Conservation (phyloP, 2,113 vertebrate genomes). For the Spea bombifrons region DNA sequence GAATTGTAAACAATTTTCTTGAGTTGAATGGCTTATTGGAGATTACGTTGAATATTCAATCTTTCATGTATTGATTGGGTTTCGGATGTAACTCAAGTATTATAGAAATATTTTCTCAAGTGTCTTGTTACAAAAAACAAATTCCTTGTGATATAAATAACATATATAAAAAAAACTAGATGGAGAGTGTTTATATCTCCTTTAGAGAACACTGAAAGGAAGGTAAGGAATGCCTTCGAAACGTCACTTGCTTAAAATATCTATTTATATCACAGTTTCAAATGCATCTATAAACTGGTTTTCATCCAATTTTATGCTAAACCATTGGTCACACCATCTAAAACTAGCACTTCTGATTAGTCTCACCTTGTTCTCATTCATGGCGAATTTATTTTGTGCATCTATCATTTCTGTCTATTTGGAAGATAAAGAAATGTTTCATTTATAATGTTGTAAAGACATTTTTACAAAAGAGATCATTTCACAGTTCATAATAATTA, state of each 20-base stretch:
- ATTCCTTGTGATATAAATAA: constrained; percentile 19
- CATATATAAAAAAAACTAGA: constrained; percentile 1
- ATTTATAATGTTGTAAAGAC: neutral
- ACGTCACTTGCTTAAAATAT: neutral
- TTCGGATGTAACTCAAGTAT: neutral
- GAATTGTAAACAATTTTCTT: constrained; percentile 34
- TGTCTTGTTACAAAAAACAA: neutral
- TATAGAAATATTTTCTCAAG: constrained; percentile 21
- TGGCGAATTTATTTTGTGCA: too few relatives aligned
- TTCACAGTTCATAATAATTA: too few relatives aligned
- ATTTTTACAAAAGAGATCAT: too few relatives aligned
- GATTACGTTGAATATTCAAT: constrained; percentile 45
- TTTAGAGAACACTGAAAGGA: neutral
- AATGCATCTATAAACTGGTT: neutral
- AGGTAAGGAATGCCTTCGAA: constrained; percentile 1
- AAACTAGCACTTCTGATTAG: neutral
- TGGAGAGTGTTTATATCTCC: neutral
- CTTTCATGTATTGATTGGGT: constrained; percentile 33
- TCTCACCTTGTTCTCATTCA: neutral
- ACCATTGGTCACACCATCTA: neutral
- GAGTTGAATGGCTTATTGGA: constrained; percentile 29
- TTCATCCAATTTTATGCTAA: neutral
- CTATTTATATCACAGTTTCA: neutral
- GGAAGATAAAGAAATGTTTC: neutral
- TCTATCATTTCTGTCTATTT: too few relatives aligned